Base-by-base conservation (phyloP, 2,797 vertebrate genomes). In the Argentina silus region DNA sequence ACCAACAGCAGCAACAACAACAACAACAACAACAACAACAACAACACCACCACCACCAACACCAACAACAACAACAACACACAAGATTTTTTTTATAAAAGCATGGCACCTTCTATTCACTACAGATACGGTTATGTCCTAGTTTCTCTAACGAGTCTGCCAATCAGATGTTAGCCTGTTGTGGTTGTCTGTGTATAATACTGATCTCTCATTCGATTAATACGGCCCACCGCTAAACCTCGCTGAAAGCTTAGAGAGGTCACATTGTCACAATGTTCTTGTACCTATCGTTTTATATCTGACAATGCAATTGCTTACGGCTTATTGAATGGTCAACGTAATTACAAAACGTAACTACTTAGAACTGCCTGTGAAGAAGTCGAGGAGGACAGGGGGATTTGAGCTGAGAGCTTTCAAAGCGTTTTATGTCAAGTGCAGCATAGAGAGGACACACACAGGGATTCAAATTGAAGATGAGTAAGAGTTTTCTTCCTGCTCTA, bases 41-140 rank as follows among this genome's bases (percentile, higher is more conserved):
- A 51, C 57, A 62, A 36, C 27, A 36, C 62, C n/a, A 69, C 27
- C n/a, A n/a, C n/a, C n/a, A n/a, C n/a, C n/a, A n/a, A n/a, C 17
- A 60, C 53, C 11, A 27, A 64, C 64, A n/a, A n/a, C n/a, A n/a
- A n/a, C n/a, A n/a, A 36, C 27, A 36, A 69, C n/a, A 69, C 27
- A 55, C 50, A 43, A 45, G 3, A 21, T 23, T 64, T 42, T 60
- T 53, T 70, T 87, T 85, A 66, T 59, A 81, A 84, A 81, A 84
- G 87, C 90, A 89, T 84, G 85, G 84, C 85, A 81, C 78, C 67
- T 74, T 87, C 66, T 61, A 1, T 45, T 82, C 79, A 80, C 81
- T 75, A 76, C 68, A 78, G 76, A 57, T 72, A 7, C 78, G 59
- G 65, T 57, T 73, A 72, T 77, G 79, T 83, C 73, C 60, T 67